phyloP scores from a whole-genome alignment of 2,888 invertebrate species.

The Antheraea assamensis region DNA sequence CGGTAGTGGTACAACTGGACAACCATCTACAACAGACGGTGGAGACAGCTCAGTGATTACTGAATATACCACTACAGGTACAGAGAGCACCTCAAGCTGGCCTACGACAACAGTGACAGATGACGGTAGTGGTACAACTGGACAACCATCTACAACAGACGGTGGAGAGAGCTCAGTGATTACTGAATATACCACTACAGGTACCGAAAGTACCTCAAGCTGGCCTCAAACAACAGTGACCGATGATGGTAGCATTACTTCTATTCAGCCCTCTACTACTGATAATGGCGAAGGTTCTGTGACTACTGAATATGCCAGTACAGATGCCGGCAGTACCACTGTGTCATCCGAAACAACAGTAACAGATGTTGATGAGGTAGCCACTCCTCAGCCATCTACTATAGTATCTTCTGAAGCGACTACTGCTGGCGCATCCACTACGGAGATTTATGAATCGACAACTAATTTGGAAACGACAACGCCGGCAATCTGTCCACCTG shows the following conservation, averaged over 20 bases:
- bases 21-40: constrained; percentile 10
- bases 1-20: background rate
- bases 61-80: constrained; percentile 2
- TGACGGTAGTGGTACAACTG: background rate
- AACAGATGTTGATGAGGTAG: constrained; percentile 5
- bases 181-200: background rate
- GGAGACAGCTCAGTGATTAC: background rate
- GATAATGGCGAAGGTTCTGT: background rate
- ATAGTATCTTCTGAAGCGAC: background rate
- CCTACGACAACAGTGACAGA: background rate
- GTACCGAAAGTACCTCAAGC: background rate
- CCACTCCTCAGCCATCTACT: background rate
- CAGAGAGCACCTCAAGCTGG: background rate
- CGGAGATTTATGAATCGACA: background rate
- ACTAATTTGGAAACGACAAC: background rate
- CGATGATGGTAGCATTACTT: background rate
- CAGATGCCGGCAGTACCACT: background rate
- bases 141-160: background rate
- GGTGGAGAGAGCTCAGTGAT: background rate
- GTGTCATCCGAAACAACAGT: background rate
- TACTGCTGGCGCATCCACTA: background rate
- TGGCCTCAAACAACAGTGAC: constrained; percentile 1
- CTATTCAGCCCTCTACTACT: background rate
- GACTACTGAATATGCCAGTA: background rate
- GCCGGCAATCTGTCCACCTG: constrained; percentile 37